phyloP scores from a whole-genome alignment of 2,888 invertebrate genomes.

The Caenorhabditis wallacei region DNA sequence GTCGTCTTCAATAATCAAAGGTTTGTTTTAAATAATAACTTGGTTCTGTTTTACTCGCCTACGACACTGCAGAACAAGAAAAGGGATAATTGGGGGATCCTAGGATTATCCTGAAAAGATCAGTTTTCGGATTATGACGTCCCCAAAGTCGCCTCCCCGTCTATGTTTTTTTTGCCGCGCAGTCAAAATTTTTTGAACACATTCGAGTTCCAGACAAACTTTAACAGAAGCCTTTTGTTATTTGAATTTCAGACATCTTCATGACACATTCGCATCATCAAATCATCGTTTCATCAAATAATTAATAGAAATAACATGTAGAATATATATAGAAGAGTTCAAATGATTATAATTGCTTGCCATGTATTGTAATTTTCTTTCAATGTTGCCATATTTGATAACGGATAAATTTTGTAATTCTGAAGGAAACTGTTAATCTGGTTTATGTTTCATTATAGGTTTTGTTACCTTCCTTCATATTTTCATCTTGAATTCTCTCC shows the following conservation, averaged over 20 bases:
- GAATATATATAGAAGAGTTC: conserved; percentile 35
- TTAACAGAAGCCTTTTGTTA: conserved; percentile 32
- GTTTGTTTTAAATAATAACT: conserved; percentile 13
- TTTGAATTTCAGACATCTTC: conserved; percentile 11
- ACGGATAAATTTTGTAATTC: conserved; percentile 4
- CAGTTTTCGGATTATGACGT: conserved; percentile 49
- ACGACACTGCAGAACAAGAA: conserved; percentile 36
- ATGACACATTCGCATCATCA: conserved; percentile 18
- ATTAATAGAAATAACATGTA: conserved; percentile 17
- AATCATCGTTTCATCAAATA: background rate
- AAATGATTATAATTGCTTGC: conserved; percentile 34
- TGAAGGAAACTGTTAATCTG: background rate
- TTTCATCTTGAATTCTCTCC: background rate
- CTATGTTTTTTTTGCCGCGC: conserved; percentile 18
- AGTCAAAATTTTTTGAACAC: conserved; percentile 20
- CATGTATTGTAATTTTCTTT: conserved; percentile 25
- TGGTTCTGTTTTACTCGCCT: conserved; percentile 5
- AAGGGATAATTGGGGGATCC: conserved; percentile 35
- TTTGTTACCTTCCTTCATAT: background rate
- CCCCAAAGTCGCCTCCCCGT: conserved; percentile 23
- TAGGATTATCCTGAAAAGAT: conserved; percentile 41
- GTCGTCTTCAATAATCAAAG: conserved; percentile 55
- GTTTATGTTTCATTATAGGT: background rate
- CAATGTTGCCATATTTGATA: conserved; percentile 25
- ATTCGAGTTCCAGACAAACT: conserved; percentile 22